Evolutionary conservation across 2,888 invertebrate species (phyloP), one percentile per base, ranked within the genome.

Genomic region (Himalopsyche kuldschensis): DNA sequence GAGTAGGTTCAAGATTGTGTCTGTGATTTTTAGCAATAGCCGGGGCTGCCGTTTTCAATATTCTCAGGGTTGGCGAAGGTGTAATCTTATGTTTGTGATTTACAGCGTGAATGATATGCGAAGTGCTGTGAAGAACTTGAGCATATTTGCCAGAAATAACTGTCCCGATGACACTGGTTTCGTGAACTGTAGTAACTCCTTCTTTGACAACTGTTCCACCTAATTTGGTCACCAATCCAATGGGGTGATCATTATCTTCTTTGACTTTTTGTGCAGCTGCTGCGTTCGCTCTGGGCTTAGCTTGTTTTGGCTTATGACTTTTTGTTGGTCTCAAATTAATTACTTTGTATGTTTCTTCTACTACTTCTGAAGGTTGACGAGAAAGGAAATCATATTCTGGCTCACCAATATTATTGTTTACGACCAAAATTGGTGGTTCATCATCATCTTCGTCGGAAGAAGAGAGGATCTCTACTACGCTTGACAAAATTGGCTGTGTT

Each of bases 141-240:
- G 97, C 97, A 89, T 97, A 97, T 90, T 97, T 97, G 55, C 96
- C 96, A 78, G 95, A 95, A 87, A 97, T 96, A 88, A 95, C 96
- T 4, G 97, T 97, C 32, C 97, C 96, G 87, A 97, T 95, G n/a
- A 97, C 96, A 88, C 95, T 96, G 0, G 97, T 97, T 90, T 97
- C 97, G 88, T 96, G 96, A 6, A 97, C 94, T 0, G 97, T 97
- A 5, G 97, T 97, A 2, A 95, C 90, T 1, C 97, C 97, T 88
- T 96, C 96, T 88, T 95, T 95, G 4, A 97, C 94, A 82, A 96
- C 94, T 5, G 96, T 97, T 30, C 97, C 97, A 75, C 96, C 96
- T 80, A 97, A 92, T 87, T 95, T 96, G 6, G 97, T 96, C 0
- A 97, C 96, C 82, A 97, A 90, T 5, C 97, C 97, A 1, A 96